Base-by-base conservation (phyloP, 1,140 invertebrate species). In the Hypothenemus hampei region DNA sequence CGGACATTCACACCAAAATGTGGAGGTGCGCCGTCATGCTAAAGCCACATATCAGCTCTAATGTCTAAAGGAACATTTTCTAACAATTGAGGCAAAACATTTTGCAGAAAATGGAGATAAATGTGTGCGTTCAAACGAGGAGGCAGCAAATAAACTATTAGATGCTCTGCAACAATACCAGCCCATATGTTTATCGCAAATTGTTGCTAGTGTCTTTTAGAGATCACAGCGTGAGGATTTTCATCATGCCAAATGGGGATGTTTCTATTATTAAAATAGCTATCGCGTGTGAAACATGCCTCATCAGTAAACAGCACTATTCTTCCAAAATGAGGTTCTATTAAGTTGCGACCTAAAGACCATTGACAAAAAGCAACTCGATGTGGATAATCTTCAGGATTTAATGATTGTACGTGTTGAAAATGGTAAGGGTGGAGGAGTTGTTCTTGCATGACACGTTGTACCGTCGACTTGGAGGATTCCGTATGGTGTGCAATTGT, bases 91-190 rank as follows among this genome's bases (percentile, higher is more conserved):
- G 16, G 3, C 11, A 41, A 21, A 18, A 10, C 21, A 41, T 41
- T 41, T 21, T 41, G 39, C 7, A 41, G 39, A 41, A 41, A 41
- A 41, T 41, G 39, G 16, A 41, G 39, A 41, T 41, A 41, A 8
- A 21, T 20, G 7, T 21, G 8, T 41, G 6, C 35, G 15, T 36
- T 36, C 13, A 36, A 36, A 36, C 13, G 5, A n/a, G 6, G 6
- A 29, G 26, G 26, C 26, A 29, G 6, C 26, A 29, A 29, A n/a
- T 29, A 29, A 36, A 5, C 35, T n/a, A 36, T 5, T 7, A 36
- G 5, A 8, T 36, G 8, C 4, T 36, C 13, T 5, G 7, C 35
- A 13, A 36, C 35, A n/a, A n/a, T n/a, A n/a, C n/a, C n/a, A n/a
- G n/a, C n/a, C n/a, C 39, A 23, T 10, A 41, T 21, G 39, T 41